Conservation (phyloP, 23 tunicate species). For the Halocynthia roretzi region DNA sequence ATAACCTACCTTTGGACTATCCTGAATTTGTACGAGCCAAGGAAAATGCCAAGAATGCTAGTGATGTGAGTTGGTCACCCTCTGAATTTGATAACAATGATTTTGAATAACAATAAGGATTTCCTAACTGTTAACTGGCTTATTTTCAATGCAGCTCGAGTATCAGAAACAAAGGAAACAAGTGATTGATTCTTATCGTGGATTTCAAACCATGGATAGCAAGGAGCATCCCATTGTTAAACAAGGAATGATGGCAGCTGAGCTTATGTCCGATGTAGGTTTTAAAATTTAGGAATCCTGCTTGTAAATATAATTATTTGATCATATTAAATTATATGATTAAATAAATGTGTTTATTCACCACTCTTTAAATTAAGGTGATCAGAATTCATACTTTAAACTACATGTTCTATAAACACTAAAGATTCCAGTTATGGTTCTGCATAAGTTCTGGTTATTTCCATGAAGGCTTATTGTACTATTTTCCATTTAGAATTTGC, state of each 20-base stretch:
- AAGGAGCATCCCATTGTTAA: constrained; percentile 91
- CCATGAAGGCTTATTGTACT: too few species aligned
- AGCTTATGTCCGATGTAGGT: constrained; percentile 67
- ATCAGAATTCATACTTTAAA: too few species aligned
- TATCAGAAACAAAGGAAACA: constrained; percentile 80
- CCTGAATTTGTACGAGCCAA: constrained; percentile 91
- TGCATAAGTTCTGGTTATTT: too few species aligned
- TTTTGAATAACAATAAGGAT: background rate
- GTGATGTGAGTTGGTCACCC: constrained; percentile 46
- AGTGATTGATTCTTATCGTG: constrained; percentile 72
- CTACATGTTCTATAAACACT: too few species aligned
- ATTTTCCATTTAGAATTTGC: too few species aligned
- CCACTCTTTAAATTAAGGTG: too few species aligned
- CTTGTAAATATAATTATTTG: too few species aligned
- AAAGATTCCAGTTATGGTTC: too few species aligned
- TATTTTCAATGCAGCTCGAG: constrained; percentile 37
- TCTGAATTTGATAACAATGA: background rate
- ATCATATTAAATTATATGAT: too few species aligned
- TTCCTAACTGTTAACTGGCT: background rate
- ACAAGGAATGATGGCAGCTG: constrained; percentile 92
- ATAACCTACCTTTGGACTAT: constrained; percentile 80
- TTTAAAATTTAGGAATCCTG: background rate
- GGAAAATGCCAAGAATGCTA: constrained; percentile 64
- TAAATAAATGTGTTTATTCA: too few species aligned
- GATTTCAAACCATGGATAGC: constrained; percentile 95